phyloP scores from a whole-genome alignment of 1,140 invertebrate species.

The Megalopta genalis region DNA sequence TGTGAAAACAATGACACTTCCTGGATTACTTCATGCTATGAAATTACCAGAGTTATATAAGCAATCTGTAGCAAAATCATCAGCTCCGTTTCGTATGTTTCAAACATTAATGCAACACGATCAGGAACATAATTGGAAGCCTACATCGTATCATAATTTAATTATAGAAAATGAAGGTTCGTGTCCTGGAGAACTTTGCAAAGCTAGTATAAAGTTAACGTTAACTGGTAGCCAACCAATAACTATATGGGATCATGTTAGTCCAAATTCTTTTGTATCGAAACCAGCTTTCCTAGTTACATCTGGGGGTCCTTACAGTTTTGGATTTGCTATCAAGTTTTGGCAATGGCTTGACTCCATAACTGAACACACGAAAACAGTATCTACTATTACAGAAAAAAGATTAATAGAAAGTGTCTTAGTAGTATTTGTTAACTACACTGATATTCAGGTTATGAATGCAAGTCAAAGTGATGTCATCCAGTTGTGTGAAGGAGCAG shows the following conservation, averaged over 20 bases:
- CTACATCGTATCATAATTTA: conserved; percentile 74
- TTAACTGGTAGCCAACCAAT: conserved; percentile 80
- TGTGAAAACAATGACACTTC: conserved; percentile 58
- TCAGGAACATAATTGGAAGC: conserved; percentile 61
- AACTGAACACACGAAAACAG: conserved; percentile 37
- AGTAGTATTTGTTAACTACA: conserved; percentile 87
- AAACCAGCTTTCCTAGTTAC: conserved; percentile 82
- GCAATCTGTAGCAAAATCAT: conserved; percentile 44
- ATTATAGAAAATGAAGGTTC: conserved; percentile 84
- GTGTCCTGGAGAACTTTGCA: conserved; percentile 83
- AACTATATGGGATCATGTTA: conserved; percentile 81
- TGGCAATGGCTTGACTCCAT: conserved; percentile 84
- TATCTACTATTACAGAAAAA: conserved; percentile 74
- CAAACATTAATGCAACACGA: conserved; percentile 36
- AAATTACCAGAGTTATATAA: conserved; percentile 57
- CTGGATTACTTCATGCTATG: conserved; percentile 57
- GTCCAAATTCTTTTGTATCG: conserved; percentile 83
- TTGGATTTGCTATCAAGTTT: conserved; percentile 89
- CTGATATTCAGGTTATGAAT: conserved; percentile 86
- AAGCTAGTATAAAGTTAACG: conserved; percentile 82
- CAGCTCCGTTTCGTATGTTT: conserved; percentile 16
- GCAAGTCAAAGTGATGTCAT: conserved; percentile 86
- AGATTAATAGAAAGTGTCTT: conserved; percentile 86
- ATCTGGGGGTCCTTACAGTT: conserved; percentile 78
- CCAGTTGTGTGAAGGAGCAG: conserved; percentile 84